Percentiles rank a stretch among this genome's conserved stretches.
phyloP scores from a whole-genome alignment of 1,140 invertebrate genomes.

The Aphelinus atriplicis region DNA sequence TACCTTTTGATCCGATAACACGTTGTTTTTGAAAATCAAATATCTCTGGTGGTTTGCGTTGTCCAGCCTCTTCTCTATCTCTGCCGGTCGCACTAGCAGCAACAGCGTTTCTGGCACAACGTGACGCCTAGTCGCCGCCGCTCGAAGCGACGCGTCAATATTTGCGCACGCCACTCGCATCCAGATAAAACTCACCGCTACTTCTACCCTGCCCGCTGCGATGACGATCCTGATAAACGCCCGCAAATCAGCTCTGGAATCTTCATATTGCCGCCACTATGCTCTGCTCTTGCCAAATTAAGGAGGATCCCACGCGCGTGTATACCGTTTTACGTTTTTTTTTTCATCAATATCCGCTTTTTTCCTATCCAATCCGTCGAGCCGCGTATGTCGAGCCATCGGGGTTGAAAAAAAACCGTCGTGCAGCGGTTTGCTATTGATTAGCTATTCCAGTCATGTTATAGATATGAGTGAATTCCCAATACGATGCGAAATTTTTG shows the following conservation, averaged over 20 bases:
- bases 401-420: too few relatives aligned
- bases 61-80: not conserved
- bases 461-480: too few relatives aligned
- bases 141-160: constrained; percentile 30
- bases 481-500: too few relatives aligned
- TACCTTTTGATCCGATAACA: constrained; percentile 39
- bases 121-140: not conserved
- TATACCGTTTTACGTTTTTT: too few relatives aligned
- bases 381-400: too few relatives aligned
- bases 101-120: not conserved
- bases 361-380: too few relatives aligned
- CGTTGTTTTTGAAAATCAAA: constrained; percentile 40
- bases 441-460: too few relatives aligned
- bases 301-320: not conserved
- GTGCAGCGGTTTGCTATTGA: too few relatives aligned
- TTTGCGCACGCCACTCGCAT: constrained; percentile 35
- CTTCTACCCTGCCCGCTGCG: not conserved
- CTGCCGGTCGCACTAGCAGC: not conserved
- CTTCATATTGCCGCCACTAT: constrained; percentile 5
- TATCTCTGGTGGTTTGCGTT: constrained; percentile 20
- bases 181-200: constrained; percentile 28
- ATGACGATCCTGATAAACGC: constrained; percentile 33
- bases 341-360: too few relatives aligned
- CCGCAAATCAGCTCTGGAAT: constrained; percentile 17
- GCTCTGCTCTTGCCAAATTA: constrained; percentile 5